Conservation (phyloP, 1,140 invertebrate genomes). For the Forficula auricularia region DNA sequence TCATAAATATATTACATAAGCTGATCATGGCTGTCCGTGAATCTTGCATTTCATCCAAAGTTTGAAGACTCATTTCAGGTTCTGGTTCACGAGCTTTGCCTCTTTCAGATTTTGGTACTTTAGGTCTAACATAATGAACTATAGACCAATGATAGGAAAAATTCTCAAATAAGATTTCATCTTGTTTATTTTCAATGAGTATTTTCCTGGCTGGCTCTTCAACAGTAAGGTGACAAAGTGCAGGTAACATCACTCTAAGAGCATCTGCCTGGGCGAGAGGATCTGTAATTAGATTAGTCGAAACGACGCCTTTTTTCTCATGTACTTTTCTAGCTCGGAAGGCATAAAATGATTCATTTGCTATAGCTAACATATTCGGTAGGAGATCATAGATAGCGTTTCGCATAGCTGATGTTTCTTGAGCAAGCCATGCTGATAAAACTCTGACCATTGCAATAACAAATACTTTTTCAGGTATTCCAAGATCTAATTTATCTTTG, state of each 20-base stretch:
- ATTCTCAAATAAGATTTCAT: slow-evolving; percentile 60
- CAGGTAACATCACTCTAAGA: slow-evolving; percentile 63
- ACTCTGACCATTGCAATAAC: slow-evolving; percentile 67
- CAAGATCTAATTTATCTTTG: slow-evolving; percentile 35
- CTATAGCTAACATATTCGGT: slow-evolving; percentile 57
- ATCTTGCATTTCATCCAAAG: slow-evolving; percentile 63
- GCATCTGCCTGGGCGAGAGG: slow-evolving; percentile 49
- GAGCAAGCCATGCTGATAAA: slow-evolving; percentile 70
- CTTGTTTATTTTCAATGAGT: slow-evolving; percentile 57
- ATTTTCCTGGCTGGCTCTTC: slow-evolving; percentile 73
- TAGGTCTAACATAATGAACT: slow-evolving; percentile 67
- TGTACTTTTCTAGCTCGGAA: slow-evolving; percentile 38
- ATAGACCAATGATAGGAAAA: slow-evolving; percentile 71
- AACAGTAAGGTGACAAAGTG: slow-evolving; percentile 73
- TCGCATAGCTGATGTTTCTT: slow-evolving; percentile 78
- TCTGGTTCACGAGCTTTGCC: slow-evolving; percentile 53
- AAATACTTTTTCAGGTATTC: slow-evolving; percentile 49
- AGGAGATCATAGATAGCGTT: slow-evolving; percentile 60
- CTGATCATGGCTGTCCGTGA: slow-evolving; percentile 66
- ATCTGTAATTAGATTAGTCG: slow-evolving; percentile 31
- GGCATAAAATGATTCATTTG: slow-evolving; percentile 66
- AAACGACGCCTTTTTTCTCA: slow-evolving; percentile 37
- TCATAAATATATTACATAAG: slow-evolving; percentile 82
- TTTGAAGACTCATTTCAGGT: slow-evolving; percentile 48
- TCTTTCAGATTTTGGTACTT: slow-evolving; percentile 56